Percentiles rank a stretch among this genome's conserved stretches.
Evolutionary conservation across 2,113 vertebrate genomes (phyloP).

Genomic region (Ochotona princeps): DNA sequence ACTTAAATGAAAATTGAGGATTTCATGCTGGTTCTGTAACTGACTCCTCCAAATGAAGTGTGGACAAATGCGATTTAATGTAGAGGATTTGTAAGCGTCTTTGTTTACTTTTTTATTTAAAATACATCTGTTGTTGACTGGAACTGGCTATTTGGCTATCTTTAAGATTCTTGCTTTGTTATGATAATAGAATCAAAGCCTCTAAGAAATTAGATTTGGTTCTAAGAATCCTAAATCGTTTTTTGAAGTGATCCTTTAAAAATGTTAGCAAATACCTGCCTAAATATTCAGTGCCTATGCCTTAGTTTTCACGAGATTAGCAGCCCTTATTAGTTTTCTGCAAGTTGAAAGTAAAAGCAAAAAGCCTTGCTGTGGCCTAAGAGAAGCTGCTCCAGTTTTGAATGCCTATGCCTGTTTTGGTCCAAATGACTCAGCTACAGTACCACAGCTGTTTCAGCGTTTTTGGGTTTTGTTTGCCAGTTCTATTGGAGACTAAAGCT

Average conservation of each 20-base stretch:
- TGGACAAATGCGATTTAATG: not conserved
- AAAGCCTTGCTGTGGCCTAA: rapidly evolving
- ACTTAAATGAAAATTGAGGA: conserved; percentile 59
- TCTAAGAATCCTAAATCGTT: not conserved
- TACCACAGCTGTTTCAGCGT: conserved; percentile 76
- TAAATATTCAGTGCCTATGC: conserved; percentile 23
- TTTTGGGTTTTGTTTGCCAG: conserved; percentile 58
- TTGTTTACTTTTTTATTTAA: conserved; percentile 56
- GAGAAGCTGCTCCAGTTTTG: conserved; percentile 39
- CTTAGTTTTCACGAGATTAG: conserved; percentile 47
- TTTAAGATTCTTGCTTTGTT: not conserved
- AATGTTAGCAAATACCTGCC: not conserved
- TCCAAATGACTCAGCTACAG: conserved; percentile 73
- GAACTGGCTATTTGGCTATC: not conserved
- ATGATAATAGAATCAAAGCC: conserved; percentile 14
- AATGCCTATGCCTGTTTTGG: conserved; percentile 45
- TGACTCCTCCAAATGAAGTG: conserved; percentile 3
- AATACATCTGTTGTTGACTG: conserved; percentile 21
- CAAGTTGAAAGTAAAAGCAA: conserved; percentile 37
- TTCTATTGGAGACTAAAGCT: conserved; percentile 74
- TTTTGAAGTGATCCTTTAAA: conserved; percentile 62
- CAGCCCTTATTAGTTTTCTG: conserved; percentile 59
- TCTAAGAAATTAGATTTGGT: not conserved
- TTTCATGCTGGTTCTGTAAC: not conserved
- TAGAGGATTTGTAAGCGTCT: conserved; percentile 10